A percentile compares a stretch with the other conserved stretches of the same genome.
These are phyloP conservation scores for Oasisia sp. DNA, from an alignment of 2,888 invertebrate species.

Conservation along the genomic window DNA sequence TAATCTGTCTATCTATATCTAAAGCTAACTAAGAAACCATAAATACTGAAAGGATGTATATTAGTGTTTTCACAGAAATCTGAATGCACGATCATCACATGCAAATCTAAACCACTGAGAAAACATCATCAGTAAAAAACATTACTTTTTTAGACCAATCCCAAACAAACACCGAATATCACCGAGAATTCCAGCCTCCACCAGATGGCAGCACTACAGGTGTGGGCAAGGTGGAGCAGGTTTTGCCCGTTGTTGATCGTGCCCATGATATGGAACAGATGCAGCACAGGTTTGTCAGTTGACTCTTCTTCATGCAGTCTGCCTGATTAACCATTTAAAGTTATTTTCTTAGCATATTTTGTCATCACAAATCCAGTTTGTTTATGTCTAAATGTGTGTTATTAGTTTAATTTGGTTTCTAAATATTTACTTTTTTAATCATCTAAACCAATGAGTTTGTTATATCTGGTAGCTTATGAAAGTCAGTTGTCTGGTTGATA, in stretches of 20 bases:
- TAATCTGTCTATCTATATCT: background rate
- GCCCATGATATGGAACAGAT: slow-evolving; percentile 63
- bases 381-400: too few species aligned
- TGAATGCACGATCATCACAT: background rate
- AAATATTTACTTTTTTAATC: too few species aligned
- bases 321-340: background rate
- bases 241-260: slow-evolving; percentile 56
- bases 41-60: background rate
- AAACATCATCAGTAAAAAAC: background rate
- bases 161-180: slow-evolving; percentile 51
- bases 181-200: slow-evolving; percentile 63
- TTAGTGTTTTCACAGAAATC: too few species aligned
- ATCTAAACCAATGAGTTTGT: too few species aligned
- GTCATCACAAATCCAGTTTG: background rate
- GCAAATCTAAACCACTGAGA: background rate
- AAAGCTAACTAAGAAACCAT: background rate
- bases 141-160: background rate
- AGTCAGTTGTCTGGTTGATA: too few species aligned
- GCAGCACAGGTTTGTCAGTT: slow-evolving; percentile 56
- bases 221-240: slow-evolving; percentile 57
- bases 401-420: too few species aligned
- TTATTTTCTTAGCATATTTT: background rate
- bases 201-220: slow-evolving; percentile 64
- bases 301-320: background rate
- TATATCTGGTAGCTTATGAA: too few species aligned